These are phyloP conservation scores for Sarotherodon lohbergeri DNA, from an alignment of 2,113 vertebrate species.

Conservation along the genomic window DNA sequence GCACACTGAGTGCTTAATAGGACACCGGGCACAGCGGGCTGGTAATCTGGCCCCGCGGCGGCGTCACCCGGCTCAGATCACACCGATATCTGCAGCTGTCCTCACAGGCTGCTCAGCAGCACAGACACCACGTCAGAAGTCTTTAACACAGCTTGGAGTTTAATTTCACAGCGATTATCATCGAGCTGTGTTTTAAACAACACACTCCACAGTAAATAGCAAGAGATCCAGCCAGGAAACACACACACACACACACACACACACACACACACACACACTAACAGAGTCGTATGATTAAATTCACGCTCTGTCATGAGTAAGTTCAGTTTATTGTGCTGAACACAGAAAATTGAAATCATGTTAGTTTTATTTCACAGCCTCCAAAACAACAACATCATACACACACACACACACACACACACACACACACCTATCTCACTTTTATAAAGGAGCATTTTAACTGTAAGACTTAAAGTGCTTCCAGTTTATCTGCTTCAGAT, in stretches of 20 bases:
- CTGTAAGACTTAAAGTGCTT: background rate
- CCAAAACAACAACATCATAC: background rate
- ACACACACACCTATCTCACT: background rate
- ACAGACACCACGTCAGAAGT: constrained; percentile 7
- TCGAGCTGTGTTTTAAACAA: constrained; percentile 9
- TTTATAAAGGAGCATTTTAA: background rate
- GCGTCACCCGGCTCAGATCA: constrained; percentile 2
- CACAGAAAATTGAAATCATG: background rate
- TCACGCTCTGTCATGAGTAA: background rate
- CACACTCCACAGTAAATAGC: background rate
- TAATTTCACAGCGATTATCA: constrained; percentile 45
- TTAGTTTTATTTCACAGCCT: background rate
- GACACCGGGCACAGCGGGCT: constrained; percentile 1
- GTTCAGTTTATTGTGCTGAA: background rate
- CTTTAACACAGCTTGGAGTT: constrained; percentile 26
- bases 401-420: background rate
- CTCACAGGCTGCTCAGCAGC: background rate
- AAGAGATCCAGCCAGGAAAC: background rate
- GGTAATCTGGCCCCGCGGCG: constrained; percentile 34
- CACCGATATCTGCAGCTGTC: constrained; percentile 1
- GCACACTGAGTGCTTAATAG: constrained; percentile 20
- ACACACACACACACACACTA: background rate
- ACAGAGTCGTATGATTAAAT: background rate
- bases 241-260: background rate
- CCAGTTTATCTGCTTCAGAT: background rate